Conservation (phyloP, 2,888 invertebrate genomes). For the Latrodectus elegans region DNA sequence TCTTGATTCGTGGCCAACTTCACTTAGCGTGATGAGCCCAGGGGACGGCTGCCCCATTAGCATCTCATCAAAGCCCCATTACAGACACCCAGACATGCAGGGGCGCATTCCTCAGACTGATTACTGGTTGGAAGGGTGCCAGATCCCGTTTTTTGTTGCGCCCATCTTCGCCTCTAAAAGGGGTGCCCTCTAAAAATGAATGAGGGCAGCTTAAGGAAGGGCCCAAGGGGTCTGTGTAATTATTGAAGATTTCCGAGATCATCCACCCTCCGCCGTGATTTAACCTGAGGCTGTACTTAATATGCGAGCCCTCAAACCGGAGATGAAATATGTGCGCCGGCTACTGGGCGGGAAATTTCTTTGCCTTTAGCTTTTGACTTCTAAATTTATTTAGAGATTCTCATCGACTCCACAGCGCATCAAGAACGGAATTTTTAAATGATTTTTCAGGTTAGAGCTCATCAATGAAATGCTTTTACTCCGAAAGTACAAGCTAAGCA, state of each 20-base stretch:
- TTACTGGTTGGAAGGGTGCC: slow-evolving; percentile 41
- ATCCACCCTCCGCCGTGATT: neutral
- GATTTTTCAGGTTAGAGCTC: no score
- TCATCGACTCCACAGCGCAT: no score
- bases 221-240: slow-evolving; percentile 14
- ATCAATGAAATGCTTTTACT: no score
- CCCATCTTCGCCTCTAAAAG: neutral
- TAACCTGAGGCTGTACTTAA: neutral
- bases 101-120: slow-evolving; percentile 26
- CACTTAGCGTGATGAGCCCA: slow-evolving; percentile 59
- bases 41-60: slow-evolving; percentile 51
- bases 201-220: slow-evolving; percentile 6
- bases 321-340: no score
- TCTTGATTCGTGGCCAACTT: slow-evolving; percentile 61
- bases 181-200: slow-evolving; percentile 10
- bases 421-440: no score
- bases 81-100: slow-evolving; percentile 48
- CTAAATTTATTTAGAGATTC: no score
- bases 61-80: slow-evolving; percentile 64
- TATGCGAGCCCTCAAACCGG: no score
- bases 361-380: no score
- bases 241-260: neutral
- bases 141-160: slow-evolving; percentile 9
- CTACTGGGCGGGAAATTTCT: no score
- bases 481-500: no score